These are phyloP conservation scores for Melierax canorus DNA, from an alignment of 2,113 vertebrate genomes.

Conservation along the genomic window DNA sequence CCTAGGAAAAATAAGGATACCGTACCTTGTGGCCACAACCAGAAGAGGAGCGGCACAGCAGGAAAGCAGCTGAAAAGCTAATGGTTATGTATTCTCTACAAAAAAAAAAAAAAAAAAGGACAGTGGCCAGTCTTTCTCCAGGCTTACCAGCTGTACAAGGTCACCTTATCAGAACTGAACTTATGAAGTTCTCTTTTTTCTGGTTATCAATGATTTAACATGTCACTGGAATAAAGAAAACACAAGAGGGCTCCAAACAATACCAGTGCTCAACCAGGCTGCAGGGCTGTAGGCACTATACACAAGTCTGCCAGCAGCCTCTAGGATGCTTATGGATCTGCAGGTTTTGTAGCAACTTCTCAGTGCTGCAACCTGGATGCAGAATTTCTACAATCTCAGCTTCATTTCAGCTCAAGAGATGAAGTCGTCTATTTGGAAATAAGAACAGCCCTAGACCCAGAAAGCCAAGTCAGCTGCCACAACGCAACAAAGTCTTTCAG, in stretches of 20 bases:
- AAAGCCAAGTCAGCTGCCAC: background rate
- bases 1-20: background rate
- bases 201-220: background rate
- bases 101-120: background rate
- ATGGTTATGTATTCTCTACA: background rate
- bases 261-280: background rate
- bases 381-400: background rate
- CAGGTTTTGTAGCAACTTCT: background rate
- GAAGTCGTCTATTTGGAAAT: background rate
- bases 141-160: background rate
- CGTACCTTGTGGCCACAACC: background rate
- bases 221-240: background rate
- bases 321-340: background rate
- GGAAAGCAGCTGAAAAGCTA: background rate
- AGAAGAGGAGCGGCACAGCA: background rate
- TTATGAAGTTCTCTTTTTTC: background rate
- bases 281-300: rapidly evolving
- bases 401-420: background rate
- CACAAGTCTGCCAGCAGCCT: background rate
- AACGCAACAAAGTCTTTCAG: background rate
- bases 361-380: rapidly evolving
- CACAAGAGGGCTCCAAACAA: constrained; percentile 7
- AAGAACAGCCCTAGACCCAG: background rate
- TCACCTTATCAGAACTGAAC: background rate
- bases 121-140: background rate